Percentiles rank a stretch among this genome's conserved stretches.
phyloP scores from a whole-genome alignment of 2,113 vertebrate genomes.

The Corythornis cristatus region DNA sequence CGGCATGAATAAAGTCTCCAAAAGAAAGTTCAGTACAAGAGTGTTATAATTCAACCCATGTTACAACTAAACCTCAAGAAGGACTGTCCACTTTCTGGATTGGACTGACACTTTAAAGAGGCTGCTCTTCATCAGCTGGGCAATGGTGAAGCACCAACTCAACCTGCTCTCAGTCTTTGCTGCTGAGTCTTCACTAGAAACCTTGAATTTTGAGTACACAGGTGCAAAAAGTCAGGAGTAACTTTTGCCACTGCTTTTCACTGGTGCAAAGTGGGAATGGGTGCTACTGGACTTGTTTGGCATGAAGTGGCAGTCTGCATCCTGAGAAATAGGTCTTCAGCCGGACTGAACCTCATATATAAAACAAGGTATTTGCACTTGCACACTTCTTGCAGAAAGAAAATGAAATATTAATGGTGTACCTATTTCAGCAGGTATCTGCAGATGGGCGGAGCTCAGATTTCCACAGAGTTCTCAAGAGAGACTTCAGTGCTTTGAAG shows the following conservation, averaged over 20 bases:
- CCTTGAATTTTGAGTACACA: neutral
- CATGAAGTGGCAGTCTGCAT: accelerated
- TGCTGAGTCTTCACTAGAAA: neutral
- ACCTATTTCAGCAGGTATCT: neutral
- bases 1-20: neutral
- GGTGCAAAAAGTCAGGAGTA: neutral
- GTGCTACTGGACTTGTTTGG: neutral
- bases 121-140: neutral
- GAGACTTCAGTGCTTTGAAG: neutral
- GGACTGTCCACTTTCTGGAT: neutral
- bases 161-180: neutral
- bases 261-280: neutral
- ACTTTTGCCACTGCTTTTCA: neutral
- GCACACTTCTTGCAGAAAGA: neutral
- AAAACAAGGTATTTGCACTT: neutral
- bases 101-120: neutral
- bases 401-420: neutral
- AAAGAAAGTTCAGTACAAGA: neutral
- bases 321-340: neutral
- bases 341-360: accelerated
- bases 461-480: neutral
- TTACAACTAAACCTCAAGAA: neutral
- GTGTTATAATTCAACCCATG: neutral
- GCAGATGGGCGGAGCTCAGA: accelerated
- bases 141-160: neutral